Evolutionary conservation across 2,797 vertebrate species (phyloP), one percentile per base, ranked within the genome.

Genomic region (Fratercula arctica): DNA sequence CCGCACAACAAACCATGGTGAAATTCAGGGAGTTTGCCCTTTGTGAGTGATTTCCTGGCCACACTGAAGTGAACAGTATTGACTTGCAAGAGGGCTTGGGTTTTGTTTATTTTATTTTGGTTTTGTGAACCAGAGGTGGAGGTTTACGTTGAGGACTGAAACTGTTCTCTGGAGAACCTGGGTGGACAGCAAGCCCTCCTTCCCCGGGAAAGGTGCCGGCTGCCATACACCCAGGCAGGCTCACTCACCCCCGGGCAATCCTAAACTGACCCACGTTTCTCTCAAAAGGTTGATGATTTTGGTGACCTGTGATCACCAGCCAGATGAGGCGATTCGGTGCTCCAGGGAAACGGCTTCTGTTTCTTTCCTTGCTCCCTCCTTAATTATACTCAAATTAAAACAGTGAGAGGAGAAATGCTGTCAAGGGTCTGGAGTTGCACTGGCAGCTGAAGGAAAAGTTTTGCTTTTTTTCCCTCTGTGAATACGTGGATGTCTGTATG

Each of bases 201-300:
- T 14, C 17, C 16, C 20, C 0, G 1, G 46, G 54, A 33, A 35
- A 10, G 1, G 1, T 11, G 54, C 45, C 0, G 4, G 48, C 33
- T 53, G 68, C 50, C 3, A 0, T 10, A 6, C 13, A 20, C 11
- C 4, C 16, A 20, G 25, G 43, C 37, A 59, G 72, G 43, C 43
- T 59, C 45, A 6, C 45, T 19, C 37, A 13, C 21, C 37, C 31
- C 11, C 2, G 13, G 59, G 31, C 25, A 39, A 19, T 23, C 57
- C 46, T 46, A 15, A 59, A 48, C 46, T 21, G n/a, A 20, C n/a
- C 18, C 59, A 13, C 20, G 31, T 43, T 76, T 51, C 63, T 59
- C 63, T 37, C 45, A 37, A 35, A 57, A 41, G 31, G 31, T 7
- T 15, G n/a, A 16, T 54, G 31, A 29, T 37, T 48, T 35, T 46